Evolutionary conservation across 2,113 vertebrate species (phyloP).

Genomic region (Gila orcuttii): DNA sequence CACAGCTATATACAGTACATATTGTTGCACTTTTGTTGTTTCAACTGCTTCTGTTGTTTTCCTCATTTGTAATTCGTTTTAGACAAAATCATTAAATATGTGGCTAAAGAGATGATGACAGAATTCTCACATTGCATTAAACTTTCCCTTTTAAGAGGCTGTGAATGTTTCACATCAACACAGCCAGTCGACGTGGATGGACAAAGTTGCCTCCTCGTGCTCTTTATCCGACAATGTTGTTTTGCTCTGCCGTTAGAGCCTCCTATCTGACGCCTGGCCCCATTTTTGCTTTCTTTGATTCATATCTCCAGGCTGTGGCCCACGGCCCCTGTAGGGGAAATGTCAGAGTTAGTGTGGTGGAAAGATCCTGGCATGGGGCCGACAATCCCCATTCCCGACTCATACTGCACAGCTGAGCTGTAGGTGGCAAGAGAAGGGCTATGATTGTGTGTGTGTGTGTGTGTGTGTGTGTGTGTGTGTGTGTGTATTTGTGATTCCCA

Average conservation of each 20-base stretch:
- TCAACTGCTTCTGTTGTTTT: too few species aligned
- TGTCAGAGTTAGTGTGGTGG: constrained; percentile 67
- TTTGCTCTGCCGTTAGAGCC: not conserved
- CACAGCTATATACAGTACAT: too few species aligned
- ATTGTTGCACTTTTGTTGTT: too few species aligned
- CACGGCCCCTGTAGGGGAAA: constrained; percentile 68
- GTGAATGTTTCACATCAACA: not conserved
- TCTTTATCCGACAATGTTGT: constrained; percentile 38
- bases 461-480: constrained; percentile 29
- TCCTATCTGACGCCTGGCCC: constrained; percentile 12
- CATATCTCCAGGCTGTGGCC: constrained; percentile 58
- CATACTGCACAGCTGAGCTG: constrained; percentile 68
- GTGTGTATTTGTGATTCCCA: constrained; percentile 37
- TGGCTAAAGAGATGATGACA: not conserved
- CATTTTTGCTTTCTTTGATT: constrained; percentile 30
- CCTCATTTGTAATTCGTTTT: too few species aligned
- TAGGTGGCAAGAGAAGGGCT: constrained; percentile 54
- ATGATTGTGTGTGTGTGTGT: constrained; percentile 38
- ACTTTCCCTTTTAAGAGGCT: not conserved
- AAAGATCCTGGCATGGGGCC: constrained; percentile 60
- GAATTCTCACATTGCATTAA: not conserved
- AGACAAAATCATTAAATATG: not conserved
- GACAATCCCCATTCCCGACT: constrained; percentile 53
- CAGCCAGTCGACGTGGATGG: not conserved
- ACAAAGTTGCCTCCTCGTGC: not conserved